Evolutionary conservation across 92 coral and sea anemone genomes (phyloP).

Genomic region (Palythoa heliodiscus): DNA sequence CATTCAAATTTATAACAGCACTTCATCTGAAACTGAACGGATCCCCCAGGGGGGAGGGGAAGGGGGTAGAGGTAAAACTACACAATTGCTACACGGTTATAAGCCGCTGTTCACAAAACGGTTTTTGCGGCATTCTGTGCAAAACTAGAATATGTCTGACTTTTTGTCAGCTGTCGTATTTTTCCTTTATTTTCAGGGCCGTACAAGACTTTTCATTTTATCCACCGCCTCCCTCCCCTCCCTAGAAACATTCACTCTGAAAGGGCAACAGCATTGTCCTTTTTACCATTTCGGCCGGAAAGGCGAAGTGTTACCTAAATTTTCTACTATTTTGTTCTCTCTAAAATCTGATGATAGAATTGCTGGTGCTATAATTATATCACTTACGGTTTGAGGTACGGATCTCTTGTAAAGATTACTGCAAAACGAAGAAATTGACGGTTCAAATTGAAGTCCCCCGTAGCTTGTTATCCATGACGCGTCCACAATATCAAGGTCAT

Average conservation of each 20-base stretch:
- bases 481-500: not conserved
- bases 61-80: not conserved
- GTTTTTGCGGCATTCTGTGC: not conserved
- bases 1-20: not conserved
- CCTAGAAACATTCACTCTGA: not conserved
- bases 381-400: not conserved
- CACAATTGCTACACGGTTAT: not conserved
- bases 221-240: not conserved
- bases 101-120: not conserved
- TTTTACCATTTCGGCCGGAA: not conserved
- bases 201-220: not conserved
- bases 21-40: not conserved
- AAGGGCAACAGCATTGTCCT: not conserved
- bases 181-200: not conserved
- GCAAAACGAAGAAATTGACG: not conserved
- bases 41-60: not conserved
- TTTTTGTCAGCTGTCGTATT: not conserved
- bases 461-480: not conserved
- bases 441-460: not conserved
- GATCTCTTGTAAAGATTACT: not conserved
- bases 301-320: not conserved
- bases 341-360: not conserved
- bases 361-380: not conserved
- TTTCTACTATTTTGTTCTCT: not conserved
- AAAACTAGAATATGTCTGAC: not conserved